These are phyloP conservation scores for Tyria jacobaeae DNA, from an alignment of 2,888 invertebrate genomes.

Conservation along the genomic window DNA sequence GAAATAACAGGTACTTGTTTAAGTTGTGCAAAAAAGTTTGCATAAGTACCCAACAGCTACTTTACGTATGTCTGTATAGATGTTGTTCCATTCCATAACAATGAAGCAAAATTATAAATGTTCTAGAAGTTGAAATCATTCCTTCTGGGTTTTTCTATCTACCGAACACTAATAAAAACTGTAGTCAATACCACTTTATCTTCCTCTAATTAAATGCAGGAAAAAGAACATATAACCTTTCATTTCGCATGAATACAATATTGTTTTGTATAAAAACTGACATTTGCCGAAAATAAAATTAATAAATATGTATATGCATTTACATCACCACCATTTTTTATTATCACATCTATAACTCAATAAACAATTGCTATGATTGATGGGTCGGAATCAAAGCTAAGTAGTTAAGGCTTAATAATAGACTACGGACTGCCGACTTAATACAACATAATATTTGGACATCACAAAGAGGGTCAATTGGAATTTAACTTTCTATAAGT, in stretches of 20 bases:
- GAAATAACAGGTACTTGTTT: neutral
- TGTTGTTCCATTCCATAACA: neutral
- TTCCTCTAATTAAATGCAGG: constrained; percentile 17
- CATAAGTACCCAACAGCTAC: neutral
- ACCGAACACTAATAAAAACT: constrained; percentile 5
- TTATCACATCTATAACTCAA: constrained; percentile 45
- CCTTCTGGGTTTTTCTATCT: constrained; percentile 5
- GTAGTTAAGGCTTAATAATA: constrained; percentile 67
- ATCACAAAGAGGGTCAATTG: constrained; percentile 52
- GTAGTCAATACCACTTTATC: constrained; percentile 5
- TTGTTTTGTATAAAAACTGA: constrained; percentile 19
- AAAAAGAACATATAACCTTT: constrained; percentile 12
- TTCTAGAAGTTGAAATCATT: no score
- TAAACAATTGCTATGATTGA: constrained; percentile 57
- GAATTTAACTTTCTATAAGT: constrained; percentile 40
- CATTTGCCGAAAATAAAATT: constrained; percentile 23
- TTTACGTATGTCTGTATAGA: neutral
- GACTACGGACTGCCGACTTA: constrained; percentile 59
- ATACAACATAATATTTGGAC: constrained; percentile 71
- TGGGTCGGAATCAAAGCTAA: constrained; percentile 58
- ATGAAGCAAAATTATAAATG: neutral
- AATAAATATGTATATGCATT: constrained; percentile 27
- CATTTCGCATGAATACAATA: constrained; percentile 14
- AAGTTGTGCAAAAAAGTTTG: neutral
- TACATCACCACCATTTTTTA: constrained; percentile 45